phyloP scores from a whole-genome alignment of 1,140 invertebrate species.

The Gryon sp. region DNA sequence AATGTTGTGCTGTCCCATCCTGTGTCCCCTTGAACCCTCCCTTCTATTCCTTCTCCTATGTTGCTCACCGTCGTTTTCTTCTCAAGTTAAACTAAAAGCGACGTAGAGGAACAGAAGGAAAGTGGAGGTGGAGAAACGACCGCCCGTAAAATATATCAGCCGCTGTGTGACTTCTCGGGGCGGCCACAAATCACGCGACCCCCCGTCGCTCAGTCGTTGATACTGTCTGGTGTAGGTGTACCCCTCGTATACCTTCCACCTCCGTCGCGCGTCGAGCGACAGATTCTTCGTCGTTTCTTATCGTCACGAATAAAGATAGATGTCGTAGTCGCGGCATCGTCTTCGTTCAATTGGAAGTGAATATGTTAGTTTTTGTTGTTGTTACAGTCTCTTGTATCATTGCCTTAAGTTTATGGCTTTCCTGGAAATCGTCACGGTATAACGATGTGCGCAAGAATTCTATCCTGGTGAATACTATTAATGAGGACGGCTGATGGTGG shows the following conservation, averaged over 20 bases:
- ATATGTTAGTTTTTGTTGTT: conserved; percentile 29
- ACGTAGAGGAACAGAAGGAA: conserved; percentile 63
- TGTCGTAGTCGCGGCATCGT: conserved; percentile 20
- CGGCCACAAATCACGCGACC: conserved; percentile 79
- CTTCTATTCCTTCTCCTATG: too few relatives aligned
- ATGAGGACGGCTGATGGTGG: conserved; percentile 66
- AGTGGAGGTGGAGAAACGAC: conserved; percentile 66
- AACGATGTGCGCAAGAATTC: conserved; percentile 71
- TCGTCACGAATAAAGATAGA: conserved; percentile 49
- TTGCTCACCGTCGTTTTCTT: conserved; percentile 58
- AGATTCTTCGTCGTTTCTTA: conserved; percentile 54
- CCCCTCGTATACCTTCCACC: conserved; percentile 65
- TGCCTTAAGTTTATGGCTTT: conserved; percentile 20
- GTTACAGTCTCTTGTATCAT: too few relatives aligned
- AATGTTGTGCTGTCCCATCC: conserved; percentile 69
- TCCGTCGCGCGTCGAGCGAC: conserved; percentile 32
- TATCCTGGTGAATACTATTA: conserved; percentile 77
- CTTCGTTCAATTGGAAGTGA: conserved; percentile 11
- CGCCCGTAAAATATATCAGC: conserved; percentile 80
- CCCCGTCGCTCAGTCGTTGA: conserved; percentile 73
- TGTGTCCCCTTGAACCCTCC: conserved; percentile 56
- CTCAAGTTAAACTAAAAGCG: conserved; percentile 61
- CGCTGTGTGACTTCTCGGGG: conserved; percentile 79
- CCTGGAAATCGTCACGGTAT: conserved; percentile 42
- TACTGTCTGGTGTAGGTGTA: conserved; percentile 75